Evolutionary conservation across 2,797 vertebrate species (phyloP).

Genomic region (Okamejei kenojei): DNA sequence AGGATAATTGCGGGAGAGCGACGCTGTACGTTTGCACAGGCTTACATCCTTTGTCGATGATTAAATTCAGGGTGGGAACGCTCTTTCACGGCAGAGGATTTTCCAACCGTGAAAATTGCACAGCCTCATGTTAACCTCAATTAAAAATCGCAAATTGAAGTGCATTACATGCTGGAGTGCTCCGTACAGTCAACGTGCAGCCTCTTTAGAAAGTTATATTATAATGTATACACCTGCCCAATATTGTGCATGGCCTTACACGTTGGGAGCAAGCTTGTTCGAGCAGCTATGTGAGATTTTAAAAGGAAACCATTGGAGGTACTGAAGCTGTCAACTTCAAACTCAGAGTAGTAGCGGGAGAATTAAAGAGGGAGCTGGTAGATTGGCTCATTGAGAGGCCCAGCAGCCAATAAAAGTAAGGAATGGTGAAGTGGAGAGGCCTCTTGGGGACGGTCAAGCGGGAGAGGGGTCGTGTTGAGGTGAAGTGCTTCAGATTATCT

Average conservation of each 20-base stretch:
- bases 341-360: too few species aligned
- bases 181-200: not conserved
- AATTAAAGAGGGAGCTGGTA: too few species aligned
- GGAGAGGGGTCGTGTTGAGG: too few species aligned
- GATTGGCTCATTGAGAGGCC: too few species aligned
- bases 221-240: not conserved
- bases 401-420: too few species aligned
- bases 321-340: too few species aligned
- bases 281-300: too few species aligned
- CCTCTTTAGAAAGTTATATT: not conserved
- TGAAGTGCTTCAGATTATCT: too few species aligned
- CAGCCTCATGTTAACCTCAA: not conserved
- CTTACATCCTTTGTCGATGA: not conserved
- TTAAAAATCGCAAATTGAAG: not conserved
- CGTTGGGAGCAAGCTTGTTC: not conserved
- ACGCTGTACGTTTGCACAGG: not conserved
- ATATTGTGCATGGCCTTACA: not conserved
- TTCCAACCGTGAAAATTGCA: not conserved
- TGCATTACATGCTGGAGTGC: not conserved
- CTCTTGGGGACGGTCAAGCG: too few species aligned
- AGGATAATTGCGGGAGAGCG: not conserved
- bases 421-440: too few species aligned
- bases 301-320: too few species aligned
- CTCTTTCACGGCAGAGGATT: not conserved
- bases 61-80: not conserved